These are phyloP conservation scores for Macrobrachium nipponense DNA, from an alignment of 1,140 invertebrate genomes.

Conservation along the genomic window DNA sequence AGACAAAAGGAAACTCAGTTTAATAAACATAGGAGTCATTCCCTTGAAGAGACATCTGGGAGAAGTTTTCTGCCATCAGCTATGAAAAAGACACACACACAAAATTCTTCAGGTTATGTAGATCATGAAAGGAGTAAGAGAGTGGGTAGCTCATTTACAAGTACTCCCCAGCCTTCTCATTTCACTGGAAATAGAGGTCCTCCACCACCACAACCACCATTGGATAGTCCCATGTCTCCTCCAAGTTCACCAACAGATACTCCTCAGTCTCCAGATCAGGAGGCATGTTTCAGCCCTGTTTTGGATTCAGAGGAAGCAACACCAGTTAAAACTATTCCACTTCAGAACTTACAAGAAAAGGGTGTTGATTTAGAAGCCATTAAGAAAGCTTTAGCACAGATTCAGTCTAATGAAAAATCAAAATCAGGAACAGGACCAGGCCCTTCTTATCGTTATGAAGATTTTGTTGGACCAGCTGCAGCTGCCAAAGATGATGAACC, in stretches of 20 bases:
- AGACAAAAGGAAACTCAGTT: not conserved
- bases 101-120: too few species aligned
- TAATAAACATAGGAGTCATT: conserved; percentile 5
- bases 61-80: not conserved
- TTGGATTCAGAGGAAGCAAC: conserved; percentile 29
- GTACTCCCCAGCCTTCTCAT: not conserved
- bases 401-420: conserved; percentile 32
- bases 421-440: conserved; percentile 15
- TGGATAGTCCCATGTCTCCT: conserved; percentile 41
- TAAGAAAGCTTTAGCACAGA: conserved; percentile 52
- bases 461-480: conserved; percentile 51
- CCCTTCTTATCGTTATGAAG: conserved; percentile 50
- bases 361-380: conserved; percentile 53
- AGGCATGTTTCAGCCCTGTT: conserved; percentile 43
- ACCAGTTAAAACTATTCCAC: conserved; percentile 49
- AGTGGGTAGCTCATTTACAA: conserved; percentile 20
- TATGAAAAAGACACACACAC: too few species aligned
- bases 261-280: conserved; percentile 48
- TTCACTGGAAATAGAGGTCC: not conserved
- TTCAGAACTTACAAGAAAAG: conserved; percentile 41
- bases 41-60: conserved; percentile 1
- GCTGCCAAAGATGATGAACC: conserved; percentile 43
- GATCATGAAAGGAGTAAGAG: too few species aligned
- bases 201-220: too few species aligned
- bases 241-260: conserved; percentile 11